Conservation (phyloP, 2,797 vertebrate genomes). For the Rhinichthys osculus region DNA sequence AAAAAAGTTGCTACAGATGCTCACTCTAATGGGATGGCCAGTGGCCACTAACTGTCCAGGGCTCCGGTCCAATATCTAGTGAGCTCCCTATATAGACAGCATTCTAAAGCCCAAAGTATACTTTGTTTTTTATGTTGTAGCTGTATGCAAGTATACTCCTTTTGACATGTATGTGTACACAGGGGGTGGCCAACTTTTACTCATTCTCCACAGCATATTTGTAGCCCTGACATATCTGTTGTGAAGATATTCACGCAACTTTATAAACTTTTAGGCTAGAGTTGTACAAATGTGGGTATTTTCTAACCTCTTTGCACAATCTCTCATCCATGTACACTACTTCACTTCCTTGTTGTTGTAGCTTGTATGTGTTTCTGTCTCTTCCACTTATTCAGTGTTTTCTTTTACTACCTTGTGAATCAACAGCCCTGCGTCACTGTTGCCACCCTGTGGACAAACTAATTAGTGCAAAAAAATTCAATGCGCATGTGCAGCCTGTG, state of each 20-base stretch:
- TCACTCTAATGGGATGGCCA: conserved; percentile 1
- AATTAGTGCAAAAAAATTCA: background rate
- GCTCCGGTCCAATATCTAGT: background rate
- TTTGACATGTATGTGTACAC: background rate
- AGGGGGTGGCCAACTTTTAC: background rate
- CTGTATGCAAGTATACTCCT: background rate
- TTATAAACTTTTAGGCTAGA: background rate
- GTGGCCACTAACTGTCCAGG: background rate
- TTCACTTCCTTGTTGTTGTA: background rate
- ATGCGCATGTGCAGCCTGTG: background rate
- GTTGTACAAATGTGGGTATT: background rate
- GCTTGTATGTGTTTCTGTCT: background rate
- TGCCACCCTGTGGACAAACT: background rate
- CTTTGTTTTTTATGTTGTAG: background rate
- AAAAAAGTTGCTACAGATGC: background rate
- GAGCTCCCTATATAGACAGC: background rate
- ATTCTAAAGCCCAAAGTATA: background rate
- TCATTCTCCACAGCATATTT: background rate
- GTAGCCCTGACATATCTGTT: background rate
- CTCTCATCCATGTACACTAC: background rate
- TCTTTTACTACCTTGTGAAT: background rate
- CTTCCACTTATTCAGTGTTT: background rate
- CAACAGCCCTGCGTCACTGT: background rate
- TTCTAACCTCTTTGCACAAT: background rate
- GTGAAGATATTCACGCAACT: background rate